These are phyloP conservation scores for Clavelina lepadiformis DNA, from an alignment of 23 tunicate species.

Conservation along the genomic window DNA sequence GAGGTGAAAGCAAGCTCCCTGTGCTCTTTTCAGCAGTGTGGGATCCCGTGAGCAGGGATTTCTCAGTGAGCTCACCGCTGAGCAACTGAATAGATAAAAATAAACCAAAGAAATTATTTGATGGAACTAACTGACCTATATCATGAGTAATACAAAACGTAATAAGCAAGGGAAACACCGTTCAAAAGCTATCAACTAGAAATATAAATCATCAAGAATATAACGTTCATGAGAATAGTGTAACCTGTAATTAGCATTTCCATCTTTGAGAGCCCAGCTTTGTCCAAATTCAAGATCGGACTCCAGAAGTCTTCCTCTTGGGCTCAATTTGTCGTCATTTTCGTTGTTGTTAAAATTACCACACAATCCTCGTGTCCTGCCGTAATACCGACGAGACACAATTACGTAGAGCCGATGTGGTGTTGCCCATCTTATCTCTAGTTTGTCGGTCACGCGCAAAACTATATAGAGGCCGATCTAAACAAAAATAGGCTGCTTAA, in stretches of 20 bases:
- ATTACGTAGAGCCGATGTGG: constrained; percentile 87
- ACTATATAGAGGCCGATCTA: constrained; percentile 74
- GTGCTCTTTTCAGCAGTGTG: constrained; percentile 14
- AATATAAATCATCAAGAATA: not conserved
- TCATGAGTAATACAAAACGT: too few relatives aligned
- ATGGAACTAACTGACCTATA: not conserved
- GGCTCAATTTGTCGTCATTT: constrained; percentile 45
- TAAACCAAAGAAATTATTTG: not conserved
- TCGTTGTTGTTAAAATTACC: constrained; percentile 78
- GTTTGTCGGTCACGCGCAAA: constrained; percentile 33
- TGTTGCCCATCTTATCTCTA: constrained; percentile 84
- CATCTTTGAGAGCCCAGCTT: constrained; percentile 67
- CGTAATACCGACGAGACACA: constrained; percentile 60
- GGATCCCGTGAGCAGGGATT: constrained; percentile 19
- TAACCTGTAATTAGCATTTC: constrained; percentile 60
- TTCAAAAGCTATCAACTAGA: too few relatives aligned
- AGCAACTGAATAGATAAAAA: constrained; percentile 38
- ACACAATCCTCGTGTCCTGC: constrained; percentile 77
- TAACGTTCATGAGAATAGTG: not conserved
- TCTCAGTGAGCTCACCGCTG: constrained; percentile 34
- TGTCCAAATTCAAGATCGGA: constrained; percentile 78
- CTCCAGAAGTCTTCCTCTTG: constrained; percentile 27
- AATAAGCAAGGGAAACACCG: too few relatives aligned
- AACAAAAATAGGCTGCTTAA: not conserved
- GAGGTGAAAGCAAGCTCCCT: constrained; percentile 33